These are phyloP conservation scores for Chymomyza caudatula DNA, from an alignment of 2,888 invertebrate species.

Conservation along the genomic window DNA sequence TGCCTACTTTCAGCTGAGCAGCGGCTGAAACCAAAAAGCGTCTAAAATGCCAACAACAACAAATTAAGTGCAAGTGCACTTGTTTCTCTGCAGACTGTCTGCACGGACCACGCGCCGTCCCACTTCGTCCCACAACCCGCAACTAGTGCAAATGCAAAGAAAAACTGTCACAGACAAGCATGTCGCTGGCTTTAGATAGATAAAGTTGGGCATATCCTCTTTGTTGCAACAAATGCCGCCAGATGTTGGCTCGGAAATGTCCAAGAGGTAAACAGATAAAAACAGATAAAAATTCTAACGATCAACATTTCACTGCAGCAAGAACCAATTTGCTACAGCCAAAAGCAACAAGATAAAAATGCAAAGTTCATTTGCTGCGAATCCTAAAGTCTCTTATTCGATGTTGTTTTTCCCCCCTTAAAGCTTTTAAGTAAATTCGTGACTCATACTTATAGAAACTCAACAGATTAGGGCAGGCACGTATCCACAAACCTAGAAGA, in stretches of 20 bases:
- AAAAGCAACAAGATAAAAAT: background rate
- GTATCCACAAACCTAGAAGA: too few species aligned
- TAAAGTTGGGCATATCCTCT: slow-evolving; percentile 3
- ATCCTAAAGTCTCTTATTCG: background rate
- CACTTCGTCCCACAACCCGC: background rate
- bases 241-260: slow-evolving; percentile 49
- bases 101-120: background rate
- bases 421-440: too few species aligned
- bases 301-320: slow-evolving; percentile 44
- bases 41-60: slow-evolving; percentile 7
- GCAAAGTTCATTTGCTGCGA: background rate
- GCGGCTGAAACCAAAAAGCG: background rate
- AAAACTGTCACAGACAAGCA: background rate
- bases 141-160: slow-evolving; percentile 4
- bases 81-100: background rate
- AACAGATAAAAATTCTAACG: slow-evolving; percentile 34
- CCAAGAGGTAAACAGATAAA: slow-evolving; percentile 44
- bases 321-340: background rate
- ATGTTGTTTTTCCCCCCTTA: too few species aligned
- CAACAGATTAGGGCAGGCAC: too few species aligned
- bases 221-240: slow-evolving; percentile 21
- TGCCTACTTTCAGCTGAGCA: slow-evolving; percentile 2
- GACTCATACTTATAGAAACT: too few species aligned
- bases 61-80: background rate
- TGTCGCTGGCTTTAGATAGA: background rate